Conservation (phyloP, 2,113 vertebrate genomes). For the Apistogramma diplotaenia region DNA sequence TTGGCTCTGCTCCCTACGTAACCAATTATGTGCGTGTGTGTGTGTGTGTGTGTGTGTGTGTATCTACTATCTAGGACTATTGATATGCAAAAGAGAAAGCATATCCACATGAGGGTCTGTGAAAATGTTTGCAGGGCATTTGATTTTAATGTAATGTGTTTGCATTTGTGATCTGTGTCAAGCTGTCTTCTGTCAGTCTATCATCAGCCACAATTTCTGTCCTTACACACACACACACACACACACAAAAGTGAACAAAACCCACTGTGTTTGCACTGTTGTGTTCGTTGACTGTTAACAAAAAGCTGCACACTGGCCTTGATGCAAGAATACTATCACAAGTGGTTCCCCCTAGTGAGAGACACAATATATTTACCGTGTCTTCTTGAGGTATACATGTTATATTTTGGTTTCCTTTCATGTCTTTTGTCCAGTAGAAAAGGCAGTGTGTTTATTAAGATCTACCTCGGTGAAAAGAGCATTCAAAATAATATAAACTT, state of each 20-base stretch:
- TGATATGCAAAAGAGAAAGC: conserved; percentile 63
- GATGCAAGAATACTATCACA: not conserved
- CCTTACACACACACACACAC: not conserved
- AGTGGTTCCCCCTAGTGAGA: conserved; percentile 9
- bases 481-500: no score
- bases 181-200: conserved; percentile 26
- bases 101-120: conserved; percentile 35
- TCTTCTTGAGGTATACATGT: not conserved
- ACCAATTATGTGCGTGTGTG: conserved; percentile 60
- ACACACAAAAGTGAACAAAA: conserved; percentile 19
- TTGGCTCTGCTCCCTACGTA: conserved; percentile 65
- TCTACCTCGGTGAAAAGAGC: not conserved
- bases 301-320: conserved; percentile 5
- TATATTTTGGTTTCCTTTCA: not conserved
- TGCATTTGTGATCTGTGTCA: conserved; percentile 33
- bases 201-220: not conserved
- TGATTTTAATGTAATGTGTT: conserved; percentile 31
- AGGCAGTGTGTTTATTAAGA: not conserved
- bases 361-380: not conserved
- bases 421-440: not conserved
- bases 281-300: conserved; percentile 14
- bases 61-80: conserved; percentile 52
- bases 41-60: conserved; percentile 9
- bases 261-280: not conserved
- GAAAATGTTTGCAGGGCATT: conserved; percentile 43